A percentile compares a stretch with the other conserved stretches of the same genome.
Conservation (phyloP, 2,888 invertebrate species). For the Dolichomitus sp. region DNA sequence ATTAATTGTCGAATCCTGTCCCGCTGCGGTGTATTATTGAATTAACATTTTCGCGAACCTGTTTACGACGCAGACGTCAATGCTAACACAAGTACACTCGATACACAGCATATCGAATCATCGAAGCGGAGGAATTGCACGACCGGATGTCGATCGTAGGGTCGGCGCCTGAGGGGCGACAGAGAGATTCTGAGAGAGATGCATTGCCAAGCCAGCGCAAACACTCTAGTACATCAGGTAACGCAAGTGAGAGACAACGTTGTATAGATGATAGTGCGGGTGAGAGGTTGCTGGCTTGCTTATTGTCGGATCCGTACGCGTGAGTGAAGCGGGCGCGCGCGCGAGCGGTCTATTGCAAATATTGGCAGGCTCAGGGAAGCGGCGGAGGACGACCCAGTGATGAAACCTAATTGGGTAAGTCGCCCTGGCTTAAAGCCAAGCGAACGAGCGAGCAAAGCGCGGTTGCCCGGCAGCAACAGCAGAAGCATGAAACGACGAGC, state of each 20-base stretch:
- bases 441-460: slow-evolving; percentile 69
- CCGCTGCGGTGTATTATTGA: not conserved
- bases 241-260: slow-evolving; percentile 22
- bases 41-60: slow-evolving; percentile 10
- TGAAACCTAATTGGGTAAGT: slow-evolving; percentile 86
- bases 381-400: slow-evolving; percentile 79
- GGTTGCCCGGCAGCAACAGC: slow-evolving; percentile 53
- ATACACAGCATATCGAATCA: slow-evolving; percentile 33
- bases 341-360: slow-evolving; percentile 83
- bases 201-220: slow-evolving; percentile 14
- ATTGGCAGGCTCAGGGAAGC: slow-evolving; percentile 84
- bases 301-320: slow-evolving; percentile 82
- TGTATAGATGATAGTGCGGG: not conserved
- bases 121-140: slow-evolving; percentile 41
- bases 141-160: slow-evolving; percentile 45
- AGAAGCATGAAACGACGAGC: slow-evolving; percentile 58
- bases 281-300: slow-evolving; percentile 72
- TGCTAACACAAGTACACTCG: slow-evolving; percentile 15
- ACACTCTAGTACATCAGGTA: slow-evolving; percentile 20
- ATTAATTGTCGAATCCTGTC: not conserved
- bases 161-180: slow-evolving; percentile 28
- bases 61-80: slow-evolving; percentile 6
- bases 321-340: slow-evolving; percentile 16
- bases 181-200: slow-evolving; percentile 14
- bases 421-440: slow-evolving; percentile 83